These are phyloP conservation scores for Lethocerus indicus DNA, from an alignment of 1,140 invertebrate species.

Conservation along the genomic window DNA sequence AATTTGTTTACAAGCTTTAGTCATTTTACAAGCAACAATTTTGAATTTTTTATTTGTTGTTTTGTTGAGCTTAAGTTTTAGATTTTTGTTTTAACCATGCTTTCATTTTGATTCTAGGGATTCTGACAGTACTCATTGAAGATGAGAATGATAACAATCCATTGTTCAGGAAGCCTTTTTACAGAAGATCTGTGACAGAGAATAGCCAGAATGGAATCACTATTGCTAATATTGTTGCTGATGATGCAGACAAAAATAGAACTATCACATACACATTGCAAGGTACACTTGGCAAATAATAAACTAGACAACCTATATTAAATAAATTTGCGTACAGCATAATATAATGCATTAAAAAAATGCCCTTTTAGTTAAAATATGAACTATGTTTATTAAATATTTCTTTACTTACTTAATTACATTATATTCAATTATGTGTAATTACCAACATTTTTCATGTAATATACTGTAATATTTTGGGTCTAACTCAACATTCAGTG, in stretches of 20 bases:
- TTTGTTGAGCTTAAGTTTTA: too few relatives aligned
- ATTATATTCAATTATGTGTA: too few relatives aligned
- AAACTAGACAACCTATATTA: neutral
- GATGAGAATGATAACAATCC: conserved; percentile 90
- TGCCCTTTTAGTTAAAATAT: neutral
- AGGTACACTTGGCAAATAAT: conserved; percentile 26
- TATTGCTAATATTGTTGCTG: conserved; percentile 64
- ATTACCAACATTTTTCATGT: too few relatives aligned
- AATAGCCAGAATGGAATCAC: conserved; percentile 73
- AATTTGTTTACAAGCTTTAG: too few relatives aligned
- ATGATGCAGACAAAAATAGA: conserved; percentile 76
- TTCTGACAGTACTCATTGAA: conserved; percentile 55
- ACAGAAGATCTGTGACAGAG: conserved; percentile 63
- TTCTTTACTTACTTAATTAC: neutral
- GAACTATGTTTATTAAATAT: neutral
- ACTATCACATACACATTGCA: conserved; percentile 68
- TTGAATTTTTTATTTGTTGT: too few relatives aligned
- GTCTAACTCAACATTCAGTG: too few relatives aligned
- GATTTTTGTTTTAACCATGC: conserved; percentile 6
- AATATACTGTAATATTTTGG: too few relatives aligned
- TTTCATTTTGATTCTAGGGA: conserved; percentile 30
- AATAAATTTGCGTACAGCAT: neutral
- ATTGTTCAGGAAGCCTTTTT: conserved; percentile 58
- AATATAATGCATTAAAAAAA: neutral
- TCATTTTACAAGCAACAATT: too few relatives aligned